Evolutionary conservation across 2,797 vertebrate species (phyloP).

Genomic region (Lates japonicus): DNA sequence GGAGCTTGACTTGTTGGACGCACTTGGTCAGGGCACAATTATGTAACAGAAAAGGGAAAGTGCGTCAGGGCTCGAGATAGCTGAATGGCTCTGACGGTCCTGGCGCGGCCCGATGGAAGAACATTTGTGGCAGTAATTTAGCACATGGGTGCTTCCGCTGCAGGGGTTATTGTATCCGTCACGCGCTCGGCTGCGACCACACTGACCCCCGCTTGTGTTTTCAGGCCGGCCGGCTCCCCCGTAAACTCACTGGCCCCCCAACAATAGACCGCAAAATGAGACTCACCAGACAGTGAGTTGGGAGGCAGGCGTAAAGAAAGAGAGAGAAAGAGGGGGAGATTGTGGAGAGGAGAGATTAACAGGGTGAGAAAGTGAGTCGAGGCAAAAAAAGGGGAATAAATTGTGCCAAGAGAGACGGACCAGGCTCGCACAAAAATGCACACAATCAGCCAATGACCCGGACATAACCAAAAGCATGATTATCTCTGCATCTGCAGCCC

Average conservation of each 20-base stretch:
- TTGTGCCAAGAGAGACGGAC: background rate
- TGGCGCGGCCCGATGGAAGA: conserved; percentile 66
- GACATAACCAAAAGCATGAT: background rate
- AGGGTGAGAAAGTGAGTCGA: conserved; percentile 40
- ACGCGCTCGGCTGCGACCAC: conserved; percentile 64
- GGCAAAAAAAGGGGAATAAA: conserved; percentile 26
- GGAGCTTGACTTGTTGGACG: conserved; percentile 45
- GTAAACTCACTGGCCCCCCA: conserved; percentile 61
- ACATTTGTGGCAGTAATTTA: conserved; percentile 85
- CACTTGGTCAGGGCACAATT: conserved; percentile 61
- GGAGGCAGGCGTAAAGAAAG: conserved; percentile 10
- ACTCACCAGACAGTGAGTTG: conserved; percentile 38
- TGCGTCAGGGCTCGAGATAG: conserved; percentile 54
- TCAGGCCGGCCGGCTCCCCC: conserved; percentile 50
- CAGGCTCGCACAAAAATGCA: background rate
- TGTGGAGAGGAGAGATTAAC: conserved; percentile 54
- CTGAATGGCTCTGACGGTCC: conserved; percentile 66
- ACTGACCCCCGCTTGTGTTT: conserved; percentile 71
- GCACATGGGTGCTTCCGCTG: conserved; percentile 80
- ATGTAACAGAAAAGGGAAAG: conserved; percentile 66
- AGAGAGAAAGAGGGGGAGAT: conserved; percentile 15
- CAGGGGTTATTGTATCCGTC: conserved; percentile 82
- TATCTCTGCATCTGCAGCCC: conserved; percentile 3
- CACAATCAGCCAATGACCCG: conserved; percentile 4
- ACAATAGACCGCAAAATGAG: conserved; percentile 67